Base-by-base conservation (phyloP, 2,113 vertebrate genomes). In the Rhizomys pruinosus region DNA sequence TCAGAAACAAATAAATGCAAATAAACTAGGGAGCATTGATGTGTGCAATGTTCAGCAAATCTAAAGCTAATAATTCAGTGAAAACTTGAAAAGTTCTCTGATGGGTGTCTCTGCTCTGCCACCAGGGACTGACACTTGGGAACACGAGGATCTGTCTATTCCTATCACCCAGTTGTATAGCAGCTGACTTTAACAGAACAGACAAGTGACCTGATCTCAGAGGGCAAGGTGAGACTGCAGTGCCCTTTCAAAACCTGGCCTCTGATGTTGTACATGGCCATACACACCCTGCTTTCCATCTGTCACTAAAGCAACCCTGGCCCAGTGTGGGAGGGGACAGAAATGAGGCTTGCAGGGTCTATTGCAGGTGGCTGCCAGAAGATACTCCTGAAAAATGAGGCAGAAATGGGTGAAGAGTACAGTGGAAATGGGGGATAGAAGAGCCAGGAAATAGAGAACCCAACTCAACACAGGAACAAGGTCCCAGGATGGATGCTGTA, bases 211-310 rank as follows among this genome's bases (percentile, higher is more conserved):
- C 4, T 37, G 61, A 22, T 23, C 4, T 1, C 7, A 77, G 61
- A 25, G 11, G 27, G n/a, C 1, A 11, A 77, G 57, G 25, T 8
- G 13, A 52, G 68, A 3, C 23, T 0, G 0, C 0, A 1, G 16
- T 7, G 25, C 9, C 9, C 19, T 61, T 64, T 11, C 0, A 0
- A 4, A 64, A 61, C 63, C 52, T 3, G 3, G 3, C 22, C 69
- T 47, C 39, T 2, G 57, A 76, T 3, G n/a, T 5, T 23, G 9
- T 13, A 25, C 32, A 11, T 3, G 10, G 7, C 7, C 44, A 4
- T 20, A 32, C 37, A 11, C 11, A 39, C 19, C 25, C 19, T n/a
- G n/a, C 15, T 7, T 52, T 64, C 78, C 25, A 1, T 57, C 22
- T 44, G 37, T 9, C 4, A 9, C 4, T 25, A 23, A 13, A 12